Conservation (phyloP, 1,140 invertebrate genomes). For the Heterodera carotae region DNA sequence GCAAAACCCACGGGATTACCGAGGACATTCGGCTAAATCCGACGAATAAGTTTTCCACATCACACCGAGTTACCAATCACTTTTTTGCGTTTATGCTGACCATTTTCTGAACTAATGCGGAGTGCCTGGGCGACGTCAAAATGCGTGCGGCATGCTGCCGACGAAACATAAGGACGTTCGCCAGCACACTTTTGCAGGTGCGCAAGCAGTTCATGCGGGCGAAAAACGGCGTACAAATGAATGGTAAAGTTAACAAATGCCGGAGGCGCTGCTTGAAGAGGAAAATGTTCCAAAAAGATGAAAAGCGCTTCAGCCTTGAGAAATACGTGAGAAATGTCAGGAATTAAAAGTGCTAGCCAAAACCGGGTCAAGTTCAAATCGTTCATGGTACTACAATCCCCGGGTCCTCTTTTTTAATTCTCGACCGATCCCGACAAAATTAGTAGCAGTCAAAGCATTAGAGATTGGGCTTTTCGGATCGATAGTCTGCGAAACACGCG, state of each 20-base stretch:
- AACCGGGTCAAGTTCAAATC: too few relatives aligned
- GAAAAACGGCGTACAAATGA: constrained; percentile 40
- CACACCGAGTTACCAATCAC: too few relatives aligned
- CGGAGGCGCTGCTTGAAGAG: constrained; percentile 4
- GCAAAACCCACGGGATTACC: too few relatives aligned
- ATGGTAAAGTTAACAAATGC: constrained; percentile 46
- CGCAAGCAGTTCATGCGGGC: constrained; percentile 35
- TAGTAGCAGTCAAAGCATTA: too few relatives aligned
- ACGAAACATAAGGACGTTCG: constrained; percentile 29
- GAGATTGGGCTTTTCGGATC: too few relatives aligned
- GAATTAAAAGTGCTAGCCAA: neutral
- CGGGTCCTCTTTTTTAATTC: too few relatives aligned
- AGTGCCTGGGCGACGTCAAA: constrained; percentile 69
- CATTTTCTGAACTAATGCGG: constrained; percentile 68
- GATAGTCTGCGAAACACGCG: neutral
- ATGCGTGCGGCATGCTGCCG: neutral
- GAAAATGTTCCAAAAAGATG: constrained; percentile 36
- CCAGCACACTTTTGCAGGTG: constrained; percentile 40
- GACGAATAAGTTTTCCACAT: too few relatives aligned
- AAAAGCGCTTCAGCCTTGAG: constrained; percentile 43
- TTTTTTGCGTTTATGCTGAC: too few relatives aligned
- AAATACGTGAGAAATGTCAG: constrained; percentile 6
- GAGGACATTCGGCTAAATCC: too few relatives aligned
- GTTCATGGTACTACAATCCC: too few relatives aligned
- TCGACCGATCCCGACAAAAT: too few relatives aligned